Conservation (phyloP, 2,113 vertebrate species). For the Motacilla tschutschensis region DNA sequence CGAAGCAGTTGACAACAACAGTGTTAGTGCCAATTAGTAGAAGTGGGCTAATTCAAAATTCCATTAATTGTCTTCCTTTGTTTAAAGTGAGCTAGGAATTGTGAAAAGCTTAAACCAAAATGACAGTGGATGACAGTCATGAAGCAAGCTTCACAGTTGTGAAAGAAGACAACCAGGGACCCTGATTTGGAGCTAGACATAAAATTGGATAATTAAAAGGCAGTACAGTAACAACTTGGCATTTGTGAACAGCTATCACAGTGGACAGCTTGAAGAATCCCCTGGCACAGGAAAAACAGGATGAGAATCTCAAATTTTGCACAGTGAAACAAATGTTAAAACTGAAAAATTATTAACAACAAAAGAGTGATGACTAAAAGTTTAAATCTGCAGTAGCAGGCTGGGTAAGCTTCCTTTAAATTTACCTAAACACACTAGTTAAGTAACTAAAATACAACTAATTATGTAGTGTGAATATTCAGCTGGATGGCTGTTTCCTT, state of each 20-base stretch:
- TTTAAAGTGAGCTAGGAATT: constrained; percentile 50
- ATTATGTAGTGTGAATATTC: neutral
- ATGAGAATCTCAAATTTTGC: neutral
- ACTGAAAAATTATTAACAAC: neutral
- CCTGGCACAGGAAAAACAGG: neutral
- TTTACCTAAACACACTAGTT: neutral
- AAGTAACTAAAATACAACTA: neutral
- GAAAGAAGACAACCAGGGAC: neutral
- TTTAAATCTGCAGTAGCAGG: neutral
- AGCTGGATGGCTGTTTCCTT: neutral
- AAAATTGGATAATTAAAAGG: neutral
- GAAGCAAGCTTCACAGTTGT: neutral
- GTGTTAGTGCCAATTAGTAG: constrained; percentile 26
- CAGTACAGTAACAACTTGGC: neutral
- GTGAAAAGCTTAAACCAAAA: constrained; percentile 39
- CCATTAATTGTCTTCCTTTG: constrained; percentile 26
- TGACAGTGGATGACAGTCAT: neutral
- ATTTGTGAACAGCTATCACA: neutral
- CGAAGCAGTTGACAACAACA: constrained; percentile 3
- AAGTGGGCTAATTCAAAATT: constrained; percentile 25
- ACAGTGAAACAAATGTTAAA: neutral
- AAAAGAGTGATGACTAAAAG: neutral
- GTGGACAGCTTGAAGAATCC: neutral
- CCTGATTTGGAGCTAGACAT: neutral
- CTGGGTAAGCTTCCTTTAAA: neutral